Conservation (phyloP, 2,797 vertebrate genomes). For the Artibeus lituratus region DNA sequence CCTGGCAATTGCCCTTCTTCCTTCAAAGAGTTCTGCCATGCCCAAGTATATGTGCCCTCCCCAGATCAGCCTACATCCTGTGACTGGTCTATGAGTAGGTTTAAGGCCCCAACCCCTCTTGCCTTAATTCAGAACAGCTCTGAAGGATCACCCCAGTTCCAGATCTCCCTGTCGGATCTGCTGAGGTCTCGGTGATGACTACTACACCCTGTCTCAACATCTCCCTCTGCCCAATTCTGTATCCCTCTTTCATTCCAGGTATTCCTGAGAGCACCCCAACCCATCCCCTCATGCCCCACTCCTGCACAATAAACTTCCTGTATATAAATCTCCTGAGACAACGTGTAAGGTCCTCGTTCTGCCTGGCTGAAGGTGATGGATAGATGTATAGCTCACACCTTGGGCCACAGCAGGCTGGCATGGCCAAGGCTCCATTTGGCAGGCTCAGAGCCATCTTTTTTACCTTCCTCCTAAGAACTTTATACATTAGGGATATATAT, state of each 20-base stretch:
- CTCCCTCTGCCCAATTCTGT: background rate
- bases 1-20: background rate
- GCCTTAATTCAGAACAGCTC: background rate
- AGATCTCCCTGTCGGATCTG: background rate
- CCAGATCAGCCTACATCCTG: background rate
- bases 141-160: background rate
- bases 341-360: background rate
- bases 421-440: background rate
- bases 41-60: background rate
- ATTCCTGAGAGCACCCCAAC: background rate
- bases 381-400: background rate
- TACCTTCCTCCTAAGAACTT: background rate
- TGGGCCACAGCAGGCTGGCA: background rate
- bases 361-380: background rate
- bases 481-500: background rate
- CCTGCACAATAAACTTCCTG: background rate
- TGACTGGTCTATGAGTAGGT: background rate
- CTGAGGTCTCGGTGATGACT: background rate
- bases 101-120: background rate
- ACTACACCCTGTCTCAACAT: background rate
- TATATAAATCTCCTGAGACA: background rate
- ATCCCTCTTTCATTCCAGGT: background rate
- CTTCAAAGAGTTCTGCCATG: background rate
- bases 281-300: background rate
- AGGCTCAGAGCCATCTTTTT: background rate